Evolutionary conservation across 1,140 invertebrate species (phyloP), one percentile per base, ranked within the genome.

Genomic region (Rhynchophorus ferrugineus): DNA sequence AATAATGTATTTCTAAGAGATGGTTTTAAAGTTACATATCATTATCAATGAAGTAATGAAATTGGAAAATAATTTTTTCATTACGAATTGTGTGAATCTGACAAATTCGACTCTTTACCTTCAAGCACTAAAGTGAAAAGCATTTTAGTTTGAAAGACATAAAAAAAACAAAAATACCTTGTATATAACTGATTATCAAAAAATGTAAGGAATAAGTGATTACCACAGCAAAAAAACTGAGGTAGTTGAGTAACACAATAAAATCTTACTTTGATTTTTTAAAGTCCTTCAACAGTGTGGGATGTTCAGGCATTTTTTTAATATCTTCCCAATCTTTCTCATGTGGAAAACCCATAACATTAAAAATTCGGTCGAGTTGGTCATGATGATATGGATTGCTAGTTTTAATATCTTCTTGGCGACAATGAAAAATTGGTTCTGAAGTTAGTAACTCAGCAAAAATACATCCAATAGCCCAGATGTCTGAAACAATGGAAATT

Each of bases 241-340:
- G 14, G 16, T 44, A 34, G 59, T 51, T 14, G 33, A 1, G 9
- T 21, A 14, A 22, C 16, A 41, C n/a, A n/a, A n/a, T 9, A 16
- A 38, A 38, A 8, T 74, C 77, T 77, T 75, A 95, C 89, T 89
- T 95, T 17, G 86, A 87, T 74, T 91, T 81, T 72, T 98, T 98
- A 64, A 99, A 99, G 71, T 99, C 95, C 73, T 97, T 97, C 18
- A 89, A 78, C 61, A 99, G 74, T 5, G 93, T 97, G 21, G 84
- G 83, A 80, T 99, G 93, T 72, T 99, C 96, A 3, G 97, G 97
- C 97, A 99, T 99, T 77, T 98, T 98, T 62, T 90, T 88, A 51
- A 99, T 98, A 70, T 99, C 97, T 72, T 98, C 95, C 97, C 97
- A 99, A 67, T 99, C 96, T 74, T 97, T 96, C 66, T 98, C 95